phyloP scores from a whole-genome alignment of 2,797 vertebrate species.

The Scolopax rusticola region DNA sequence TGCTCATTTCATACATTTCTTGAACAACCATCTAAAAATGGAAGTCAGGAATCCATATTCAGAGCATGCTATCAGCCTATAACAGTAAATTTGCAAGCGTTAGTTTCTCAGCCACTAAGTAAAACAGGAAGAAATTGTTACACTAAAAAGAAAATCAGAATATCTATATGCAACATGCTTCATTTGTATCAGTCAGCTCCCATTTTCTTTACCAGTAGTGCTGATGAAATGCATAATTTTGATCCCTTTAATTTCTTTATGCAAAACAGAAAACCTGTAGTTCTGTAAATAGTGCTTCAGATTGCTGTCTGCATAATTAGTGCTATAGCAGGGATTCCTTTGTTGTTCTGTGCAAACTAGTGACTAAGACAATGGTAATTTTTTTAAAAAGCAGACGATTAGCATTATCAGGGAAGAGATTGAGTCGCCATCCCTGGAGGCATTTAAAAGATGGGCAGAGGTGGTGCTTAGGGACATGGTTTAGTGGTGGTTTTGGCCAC shows the following conservation, averaged over 20 bases:
- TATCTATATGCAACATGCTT: not conserved
- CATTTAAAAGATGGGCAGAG: not conserved
- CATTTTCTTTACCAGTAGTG: not conserved
- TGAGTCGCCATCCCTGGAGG: not conserved
- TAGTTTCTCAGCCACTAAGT: not conserved
- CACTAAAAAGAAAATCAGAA: not conserved
- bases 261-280: slow-evolving; percentile 34
- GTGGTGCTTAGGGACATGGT: not conserved
- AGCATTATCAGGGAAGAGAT: not conserved
- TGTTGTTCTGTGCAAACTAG: slow-evolving; percentile 46
- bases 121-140: not conserved
- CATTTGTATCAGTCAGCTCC: not conserved
- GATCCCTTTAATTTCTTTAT: slow-evolving; percentile 41
- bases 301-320: slow-evolving; percentile 67
- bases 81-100: not conserved
- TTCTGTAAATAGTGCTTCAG: slow-evolving; percentile 48
- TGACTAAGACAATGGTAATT: slow-evolving; percentile 56
- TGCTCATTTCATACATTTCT: not conserved
- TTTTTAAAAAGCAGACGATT: slow-evolving; percentile 63
- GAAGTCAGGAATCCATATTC: not conserved
- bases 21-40: slow-evolving; percentile 1
- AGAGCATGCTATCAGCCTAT: not conserved
- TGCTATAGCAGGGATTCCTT: slow-evolving; percentile 44
- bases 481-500: not conserved
- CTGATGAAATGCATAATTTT: slow-evolving; percentile 27